Conservation (phyloP, 2,113 vertebrate species). For the Clarias gariepinus region DNA sequence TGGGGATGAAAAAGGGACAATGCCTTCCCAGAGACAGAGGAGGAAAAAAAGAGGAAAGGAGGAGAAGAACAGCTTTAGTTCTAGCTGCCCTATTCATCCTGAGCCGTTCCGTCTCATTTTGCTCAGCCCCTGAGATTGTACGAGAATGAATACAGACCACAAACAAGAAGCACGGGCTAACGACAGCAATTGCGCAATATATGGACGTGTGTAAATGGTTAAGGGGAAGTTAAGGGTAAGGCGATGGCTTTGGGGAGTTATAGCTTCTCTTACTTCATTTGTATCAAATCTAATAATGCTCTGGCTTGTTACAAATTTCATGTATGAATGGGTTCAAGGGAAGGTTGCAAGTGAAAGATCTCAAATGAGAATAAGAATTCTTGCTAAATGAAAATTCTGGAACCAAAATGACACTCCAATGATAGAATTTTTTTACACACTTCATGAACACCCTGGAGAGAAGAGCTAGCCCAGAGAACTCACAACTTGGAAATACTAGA, state of each 20-base stretch:
- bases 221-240: neutral
- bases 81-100: slow-evolving; percentile 59
- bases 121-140: slow-evolving; percentile 25
- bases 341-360: neutral
- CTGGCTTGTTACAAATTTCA: neutral
- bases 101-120: slow-evolving; percentile 24
- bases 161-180: neutral
- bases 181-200: neutral
- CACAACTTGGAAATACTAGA: neutral
- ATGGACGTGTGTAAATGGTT: neutral
- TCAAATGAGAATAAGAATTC: neutral
- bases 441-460: neutral
- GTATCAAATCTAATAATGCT: neutral
- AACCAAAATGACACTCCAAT: neutral
- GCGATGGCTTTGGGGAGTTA: neutral
- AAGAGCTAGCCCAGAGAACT: neutral
- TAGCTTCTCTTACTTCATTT: neutral
- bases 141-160: slow-evolving; percentile 19
- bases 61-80: slow-evolving; percentile 59
- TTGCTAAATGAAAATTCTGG: neutral
- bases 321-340: neutral
- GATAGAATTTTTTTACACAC: neutral
- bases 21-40: slow-evolving; percentile 61
- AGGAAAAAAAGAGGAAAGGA: slow-evolving; percentile 42
- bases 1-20: slow-evolving; percentile 71